Conservation (phyloP, 2,113 vertebrate genomes). For the Spermophilus dauricus region DNA sequence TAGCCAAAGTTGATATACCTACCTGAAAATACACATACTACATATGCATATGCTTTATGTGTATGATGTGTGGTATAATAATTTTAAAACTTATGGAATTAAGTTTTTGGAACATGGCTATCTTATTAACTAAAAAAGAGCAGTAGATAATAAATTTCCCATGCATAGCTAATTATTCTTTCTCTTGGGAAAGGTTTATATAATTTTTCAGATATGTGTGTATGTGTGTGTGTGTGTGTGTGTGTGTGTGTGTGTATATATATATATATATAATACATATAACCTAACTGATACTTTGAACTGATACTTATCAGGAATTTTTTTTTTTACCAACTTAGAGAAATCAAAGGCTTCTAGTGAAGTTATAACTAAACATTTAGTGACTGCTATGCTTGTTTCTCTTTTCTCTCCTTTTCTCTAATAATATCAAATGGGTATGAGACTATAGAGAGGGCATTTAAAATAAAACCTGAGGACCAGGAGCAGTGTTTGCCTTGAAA, state of each 20-base stretch:
- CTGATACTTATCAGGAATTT: slow-evolving; percentile 76
- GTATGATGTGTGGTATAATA: background rate
- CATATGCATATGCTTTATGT: background rate
- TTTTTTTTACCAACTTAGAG: slow-evolving; percentile 23
- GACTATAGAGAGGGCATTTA: slow-evolving; percentile 65
- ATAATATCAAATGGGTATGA: slow-evolving; percentile 14
- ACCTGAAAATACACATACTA: background rate
- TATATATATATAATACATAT: background rate
- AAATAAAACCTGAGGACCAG: slow-evolving; percentile 70
- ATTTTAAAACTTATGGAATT: background rate
- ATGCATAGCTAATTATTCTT: slow-evolving; percentile 45
- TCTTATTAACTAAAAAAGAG: background rate
- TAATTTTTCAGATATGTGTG: background rate
- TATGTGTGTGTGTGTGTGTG: no score
- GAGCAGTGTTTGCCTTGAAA: slow-evolving; percentile 72
- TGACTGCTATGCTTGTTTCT: background rate
- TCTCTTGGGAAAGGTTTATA: slow-evolving; percentile 41
- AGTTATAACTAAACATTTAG: slow-evolving; percentile 12
- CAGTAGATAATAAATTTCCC: slow-evolving; percentile 52
- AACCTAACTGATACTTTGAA: slow-evolving; percentile 54
- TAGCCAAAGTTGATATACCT: background rate
- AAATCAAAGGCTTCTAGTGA: slow-evolving; percentile 62
- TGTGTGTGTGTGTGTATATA: background rate
- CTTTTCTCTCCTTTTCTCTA: background rate
- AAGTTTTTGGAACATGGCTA: background rate